Evolutionary conservation across 2,797 vertebrate species (phyloP), one percentile per base, ranked within the genome.

Genomic region (Falco rusticolus): DNA sequence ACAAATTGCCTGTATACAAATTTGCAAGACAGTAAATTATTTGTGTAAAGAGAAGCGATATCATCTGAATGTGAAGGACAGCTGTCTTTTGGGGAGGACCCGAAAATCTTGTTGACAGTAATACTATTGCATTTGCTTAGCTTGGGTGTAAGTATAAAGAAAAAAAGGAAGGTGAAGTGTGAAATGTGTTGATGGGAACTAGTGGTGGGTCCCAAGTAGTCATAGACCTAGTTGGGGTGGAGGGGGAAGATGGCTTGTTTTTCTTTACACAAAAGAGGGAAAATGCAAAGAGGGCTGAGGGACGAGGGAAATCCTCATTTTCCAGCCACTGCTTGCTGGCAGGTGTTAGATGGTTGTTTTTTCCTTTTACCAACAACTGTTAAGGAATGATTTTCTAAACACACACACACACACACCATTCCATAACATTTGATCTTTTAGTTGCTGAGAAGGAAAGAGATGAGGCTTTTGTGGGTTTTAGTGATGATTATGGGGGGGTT

Each of bases 211-310:
- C 64, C 18, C 21, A 18, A 56, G 64, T 6, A 80, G 21, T 66
- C 16, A 26, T 3, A 59, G 78, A 70, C 33, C 25, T 77, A 50
- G 21, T 17, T 87, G 26, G 14, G 25, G 47, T 64, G 21, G 11
- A 61, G 39, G 10, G 10, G 39, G n/a, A 10, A 59, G 66, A 25
- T 41, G 7, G 26, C 31, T n/a, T 64, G 21, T 24, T 80, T 80
- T 68, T 26, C 26, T 45, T 57, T 57, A 69, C 29, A 63, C 39
- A 41, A 41, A 41, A 59, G 48, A 68, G 13, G 33, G 56, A 64
- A 70, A 69, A 70, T 0, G 0, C 8, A 29, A 3, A 13, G 33
- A 11, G 10, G 10, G 0, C 39, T 39, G 37, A 11, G 37, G 37
- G 37, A 39, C 9, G 37, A 6, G 13, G 4, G 0, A 7, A 17